Evolutionary conservation across 2,888 invertebrate genomes (phyloP), one percentile per base, ranked within the genome.

Genomic region (Uropetala carovei): DNA sequence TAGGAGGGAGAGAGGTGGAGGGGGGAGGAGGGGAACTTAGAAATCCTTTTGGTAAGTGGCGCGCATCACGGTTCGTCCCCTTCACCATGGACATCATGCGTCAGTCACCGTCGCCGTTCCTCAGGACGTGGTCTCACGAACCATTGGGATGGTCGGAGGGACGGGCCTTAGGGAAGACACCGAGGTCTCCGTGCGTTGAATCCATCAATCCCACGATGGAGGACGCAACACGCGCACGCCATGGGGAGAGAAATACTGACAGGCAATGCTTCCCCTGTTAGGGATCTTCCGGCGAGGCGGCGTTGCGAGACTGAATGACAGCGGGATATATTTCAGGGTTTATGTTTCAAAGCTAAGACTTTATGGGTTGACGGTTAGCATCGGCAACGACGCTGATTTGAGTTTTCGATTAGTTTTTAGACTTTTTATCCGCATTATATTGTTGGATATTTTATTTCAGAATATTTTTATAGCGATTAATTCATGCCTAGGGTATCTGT

Each of bases 31-130:
- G 27, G 75, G 8, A 22, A 13, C 22, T 10, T 9, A 27, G 22
- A 9, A 75, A 22, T 75, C 75, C 75, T 75, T 75, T 75, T 75
- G 75, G 75, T 75, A 75, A 75, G 75, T 75, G 75, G 27, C 75
- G 22, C 75, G 75, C 75, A 27, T 75, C 75, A 75, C 75, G 27
- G 75, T 27, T 75, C 75, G 75, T 22, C 27, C 75, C 75, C 16
- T 22, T 75, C 75, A 22, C 16, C 27, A 75, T 75, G 27, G 75
- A 14, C 75, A 75, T 75, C 75, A 27, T 75, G 75, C 75, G 75
- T 75, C 75, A 75, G 75, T 75, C 75, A 43, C 43, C 43, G 43
- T 43, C 43, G 75, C 75, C 75, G 75, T 75, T 7, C 75, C 75
- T 75, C 27, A 27, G 22, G 75, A 75, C 75, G 75, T 75, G 75